Evolutionary conservation across 2,888 invertebrate genomes (phyloP).

Genomic region (Ashinkailepas kermadecensis): DNA sequence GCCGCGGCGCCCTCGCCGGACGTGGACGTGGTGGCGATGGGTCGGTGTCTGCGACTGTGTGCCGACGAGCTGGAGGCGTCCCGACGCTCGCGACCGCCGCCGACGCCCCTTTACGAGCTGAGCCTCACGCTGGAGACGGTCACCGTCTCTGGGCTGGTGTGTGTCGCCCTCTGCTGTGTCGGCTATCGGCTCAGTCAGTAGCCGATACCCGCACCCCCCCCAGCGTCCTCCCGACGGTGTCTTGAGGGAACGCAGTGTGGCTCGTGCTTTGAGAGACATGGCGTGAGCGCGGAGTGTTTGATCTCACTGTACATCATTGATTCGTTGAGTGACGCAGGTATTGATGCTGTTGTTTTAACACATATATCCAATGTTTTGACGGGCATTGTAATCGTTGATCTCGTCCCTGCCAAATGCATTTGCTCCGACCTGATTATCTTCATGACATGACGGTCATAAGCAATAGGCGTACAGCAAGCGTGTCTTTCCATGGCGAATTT

Average conservation of each 20-base stretch:
- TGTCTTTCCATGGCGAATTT: background rate
- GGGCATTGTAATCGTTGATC: background rate
- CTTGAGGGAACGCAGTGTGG: background rate
- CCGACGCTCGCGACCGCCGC: background rate
- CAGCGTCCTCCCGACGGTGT: background rate
- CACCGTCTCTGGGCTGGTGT: background rate
- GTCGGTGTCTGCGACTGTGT: background rate
- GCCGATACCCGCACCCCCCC: background rate
- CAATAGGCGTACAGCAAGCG: background rate
- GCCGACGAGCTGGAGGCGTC: conserved; percentile 4
- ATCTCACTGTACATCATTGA: background rate
- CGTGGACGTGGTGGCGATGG: background rate
- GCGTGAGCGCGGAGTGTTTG: background rate
- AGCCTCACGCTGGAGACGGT: too few species aligned
- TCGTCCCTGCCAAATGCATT: conserved; percentile 1
- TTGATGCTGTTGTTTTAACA: background rate
- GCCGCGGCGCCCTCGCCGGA: background rate
- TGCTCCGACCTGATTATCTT: background rate
- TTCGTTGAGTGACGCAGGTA: background rate
- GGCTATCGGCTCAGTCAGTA: background rate
- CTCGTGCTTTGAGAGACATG: background rate
- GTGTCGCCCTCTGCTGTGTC: background rate
- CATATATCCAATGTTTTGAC: background rate
- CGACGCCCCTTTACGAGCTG: background rate
- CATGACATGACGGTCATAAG: background rate